Conservation (phyloP, 2,888 invertebrate genomes). For the Frankliniella intonsa region DNA sequence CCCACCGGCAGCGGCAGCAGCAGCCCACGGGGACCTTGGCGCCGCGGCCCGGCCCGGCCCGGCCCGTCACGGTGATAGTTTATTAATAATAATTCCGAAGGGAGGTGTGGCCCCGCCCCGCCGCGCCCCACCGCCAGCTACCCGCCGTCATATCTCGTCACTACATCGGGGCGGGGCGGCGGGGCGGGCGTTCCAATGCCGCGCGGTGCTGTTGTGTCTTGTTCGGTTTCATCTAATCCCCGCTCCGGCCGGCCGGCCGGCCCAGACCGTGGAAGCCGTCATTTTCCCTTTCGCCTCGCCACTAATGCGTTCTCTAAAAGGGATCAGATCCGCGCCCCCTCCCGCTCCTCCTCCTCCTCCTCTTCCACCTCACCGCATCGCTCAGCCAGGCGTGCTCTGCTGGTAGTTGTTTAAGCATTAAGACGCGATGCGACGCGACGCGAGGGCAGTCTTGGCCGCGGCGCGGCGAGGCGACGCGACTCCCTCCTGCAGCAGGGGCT, state of each 20-base stretch:
- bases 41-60: not conserved
- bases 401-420: too few relatives aligned
- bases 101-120: not conserved
- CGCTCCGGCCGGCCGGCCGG: not conserved
- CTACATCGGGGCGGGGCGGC: not conserved
- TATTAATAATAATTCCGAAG: not conserved
- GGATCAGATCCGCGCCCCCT: not conserved
- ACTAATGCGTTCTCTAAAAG: constrained; percentile 4
- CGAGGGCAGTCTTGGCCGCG: too few relatives aligned
- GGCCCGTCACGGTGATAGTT: not conserved
- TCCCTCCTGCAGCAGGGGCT: too few relatives aligned
- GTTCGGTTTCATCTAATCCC: not conserved
- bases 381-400: not conserved
- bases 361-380: not conserved
- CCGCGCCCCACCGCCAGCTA: too few relatives aligned
- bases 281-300: not conserved
- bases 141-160: not conserved
- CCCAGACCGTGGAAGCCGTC: too few relatives aligned
- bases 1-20: not conserved
- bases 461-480: too few relatives aligned
- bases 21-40: not conserved
- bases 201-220: not conserved
- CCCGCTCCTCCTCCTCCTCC: not conserved
- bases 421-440: too few relatives aligned
- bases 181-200: too few relatives aligned